phyloP scores from a whole-genome alignment of 2,797 vertebrate genomes.

The Aselliscus stoliczkanus region DNA sequence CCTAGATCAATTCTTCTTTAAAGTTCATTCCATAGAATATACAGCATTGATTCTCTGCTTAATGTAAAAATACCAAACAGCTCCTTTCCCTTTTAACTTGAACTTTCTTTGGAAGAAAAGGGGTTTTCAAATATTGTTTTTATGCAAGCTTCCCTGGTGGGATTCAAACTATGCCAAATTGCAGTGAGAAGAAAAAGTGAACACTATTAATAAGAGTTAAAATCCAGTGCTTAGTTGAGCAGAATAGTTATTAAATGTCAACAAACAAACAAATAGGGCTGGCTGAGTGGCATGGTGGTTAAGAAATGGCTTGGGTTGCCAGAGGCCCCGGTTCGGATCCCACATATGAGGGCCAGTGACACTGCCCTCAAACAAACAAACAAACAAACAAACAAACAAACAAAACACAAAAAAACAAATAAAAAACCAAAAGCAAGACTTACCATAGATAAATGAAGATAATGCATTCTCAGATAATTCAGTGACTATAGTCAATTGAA shows the following conservation, averaged over 20 bases:
- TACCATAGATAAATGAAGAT: not conserved
- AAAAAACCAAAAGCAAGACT: not conserved
- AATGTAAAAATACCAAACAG: not conserved
- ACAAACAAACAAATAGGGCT: not conserved
- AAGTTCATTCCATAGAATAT: not conserved
- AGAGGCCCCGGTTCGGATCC: too few relatives aligned
- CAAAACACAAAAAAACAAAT: not conserved
- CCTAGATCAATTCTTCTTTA: not conserved
- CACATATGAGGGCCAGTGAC: too few relatives aligned
- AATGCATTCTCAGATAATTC: not conserved
- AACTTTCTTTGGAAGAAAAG: not conserved
- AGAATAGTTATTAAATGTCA: not conserved
- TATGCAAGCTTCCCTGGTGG: not conserved
- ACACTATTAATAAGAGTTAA: slow-evolving; percentile 7
- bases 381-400: not conserved
- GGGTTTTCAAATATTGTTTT: not conserved
- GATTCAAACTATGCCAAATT: not conserved
- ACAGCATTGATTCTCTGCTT: not conserved
- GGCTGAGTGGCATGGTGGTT: too few relatives aligned
- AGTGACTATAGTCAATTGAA: not conserved
- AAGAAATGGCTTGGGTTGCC: too few relatives aligned
- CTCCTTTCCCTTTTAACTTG: not conserved
- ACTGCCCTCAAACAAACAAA: too few relatives aligned
- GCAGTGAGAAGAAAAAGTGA: not conserved
- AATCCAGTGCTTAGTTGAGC: not conserved